Conservation (phyloP, 2,797 vertebrate genomes). For the Peromyscus aztecus region DNA sequence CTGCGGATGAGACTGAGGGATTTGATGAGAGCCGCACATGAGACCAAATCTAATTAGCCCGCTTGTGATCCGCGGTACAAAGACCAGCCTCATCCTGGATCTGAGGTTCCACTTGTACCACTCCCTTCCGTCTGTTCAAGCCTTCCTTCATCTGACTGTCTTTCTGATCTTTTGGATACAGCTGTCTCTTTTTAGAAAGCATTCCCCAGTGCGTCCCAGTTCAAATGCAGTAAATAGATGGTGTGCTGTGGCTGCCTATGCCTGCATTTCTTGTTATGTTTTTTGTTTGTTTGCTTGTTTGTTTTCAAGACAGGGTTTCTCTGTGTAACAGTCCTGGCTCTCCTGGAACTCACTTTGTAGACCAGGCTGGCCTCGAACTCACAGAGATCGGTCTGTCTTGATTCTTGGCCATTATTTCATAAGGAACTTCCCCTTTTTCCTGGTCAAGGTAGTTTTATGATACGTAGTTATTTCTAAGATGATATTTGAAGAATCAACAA, state of each 20-base stretch:
- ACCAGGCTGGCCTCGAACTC: background rate
- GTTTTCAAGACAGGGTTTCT: background rate
- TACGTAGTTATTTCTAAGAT: background rate
- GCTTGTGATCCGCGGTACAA: background rate
- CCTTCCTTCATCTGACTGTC: background rate
- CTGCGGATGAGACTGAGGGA: background rate
- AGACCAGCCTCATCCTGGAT: background rate
- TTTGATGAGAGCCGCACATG: background rate
- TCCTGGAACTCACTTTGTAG: background rate
- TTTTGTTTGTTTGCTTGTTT: background rate
- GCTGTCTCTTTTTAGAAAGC: constrained; percentile 9
- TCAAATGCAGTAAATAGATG: background rate
- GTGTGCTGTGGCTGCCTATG: background rate
- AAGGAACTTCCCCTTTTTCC: background rate
- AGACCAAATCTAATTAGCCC: background rate
- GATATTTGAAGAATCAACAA: background rate
- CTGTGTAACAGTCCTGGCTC: background rate
- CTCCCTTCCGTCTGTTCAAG: background rate
- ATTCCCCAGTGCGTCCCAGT: background rate
- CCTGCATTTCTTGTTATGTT: background rate
- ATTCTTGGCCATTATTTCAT: background rate
- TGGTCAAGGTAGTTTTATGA: constrained; percentile 12
- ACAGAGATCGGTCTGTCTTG: background rate
- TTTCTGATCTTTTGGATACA: constrained; percentile 1
- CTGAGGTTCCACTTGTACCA: background rate